Base-by-base conservation (phyloP, 2,888 invertebrate species). In the Agelastica alni region DNA sequence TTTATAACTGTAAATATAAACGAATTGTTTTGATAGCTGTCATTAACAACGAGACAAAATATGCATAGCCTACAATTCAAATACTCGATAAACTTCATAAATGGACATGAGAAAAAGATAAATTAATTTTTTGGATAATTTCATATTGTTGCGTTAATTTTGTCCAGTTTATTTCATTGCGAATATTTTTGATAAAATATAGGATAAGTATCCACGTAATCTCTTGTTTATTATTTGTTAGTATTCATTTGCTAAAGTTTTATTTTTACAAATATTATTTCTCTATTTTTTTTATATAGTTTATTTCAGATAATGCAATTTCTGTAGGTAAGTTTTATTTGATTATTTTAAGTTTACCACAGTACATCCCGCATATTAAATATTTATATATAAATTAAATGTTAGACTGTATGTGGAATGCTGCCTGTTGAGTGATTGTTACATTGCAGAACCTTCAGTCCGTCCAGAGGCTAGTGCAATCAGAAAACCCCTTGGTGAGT, bases 401-500 rank as follows among this genome's bases (percentile, higher is more conserved):
- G 64, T 69, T 72, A 73, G 73, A 69, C 62, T 73, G 70, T 75
- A 69, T 74, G 73, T 74, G 75, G 75, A 75, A 75, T 76, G 76
- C 72, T 75, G 75, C 75, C 74, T 76, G 76, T 70, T 75, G 60
- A 71, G 74, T 75, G 72, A 72, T 71, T 75, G 74, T 75, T 74
- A 65, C 63, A 70, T 75, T 76, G 66, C 75, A 75, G 75, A 75
- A 69, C 62, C 73, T 64, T 67, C 72, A 60, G 60, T 60, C 62
- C 66, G 65, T 61, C 64, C 70, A 64, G 71, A 69, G 61, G 63
- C 68, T 70, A 70, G 70, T 67, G 67, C 68, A 77, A 79, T 81
- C 77, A 78, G 80, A 80, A 81, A 81, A 74, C 80, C 80, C 64
- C 73, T 82, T 75, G 82, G 82, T 82, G 81, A 80, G 82, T 77